phyloP scores from a whole-genome alignment of 2,113 vertebrate genomes.

The Synodontis membranacea region DNA sequence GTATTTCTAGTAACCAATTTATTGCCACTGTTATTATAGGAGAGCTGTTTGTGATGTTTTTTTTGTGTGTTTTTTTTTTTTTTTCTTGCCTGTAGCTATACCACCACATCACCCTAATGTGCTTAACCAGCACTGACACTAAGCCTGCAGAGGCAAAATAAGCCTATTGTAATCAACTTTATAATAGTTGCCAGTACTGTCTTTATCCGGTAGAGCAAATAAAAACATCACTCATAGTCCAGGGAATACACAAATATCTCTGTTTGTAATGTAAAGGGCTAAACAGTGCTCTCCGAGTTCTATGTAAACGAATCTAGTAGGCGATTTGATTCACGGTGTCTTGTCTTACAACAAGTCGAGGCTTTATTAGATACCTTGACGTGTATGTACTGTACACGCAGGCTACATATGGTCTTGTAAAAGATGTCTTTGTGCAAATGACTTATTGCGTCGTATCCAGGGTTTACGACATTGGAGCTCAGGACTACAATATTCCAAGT shows the following conservation, averaged over 20 bases:
- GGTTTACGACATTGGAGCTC: background rate
- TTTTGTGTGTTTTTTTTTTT: no score
- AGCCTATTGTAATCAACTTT: slow-evolving; percentile 32
- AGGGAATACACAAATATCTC: background rate
- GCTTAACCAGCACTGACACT: slow-evolving; percentile 14
- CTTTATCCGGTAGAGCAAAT: background rate
- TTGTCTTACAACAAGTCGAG: background rate
- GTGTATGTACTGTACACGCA: background rate
- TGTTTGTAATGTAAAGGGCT: background rate
- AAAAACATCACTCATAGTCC: slow-evolving; percentile 9
- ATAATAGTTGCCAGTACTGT: slow-evolving; percentile 22
- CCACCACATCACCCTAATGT: slow-evolving; percentile 3
- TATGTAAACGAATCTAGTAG: background rate
- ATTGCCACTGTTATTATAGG: background rate
- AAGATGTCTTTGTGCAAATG: slow-evolving; percentile 4
- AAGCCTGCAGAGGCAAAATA: slow-evolving; percentile 5
- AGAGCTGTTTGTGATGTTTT: background rate
- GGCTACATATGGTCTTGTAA: background rate
- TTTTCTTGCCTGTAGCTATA: background rate
- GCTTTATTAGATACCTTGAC: background rate
- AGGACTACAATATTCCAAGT: background rate
- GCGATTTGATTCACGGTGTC: background rate
- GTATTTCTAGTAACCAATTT: slow-evolving; percentile 13
- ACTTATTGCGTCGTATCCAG: slow-evolving; percentile 26
- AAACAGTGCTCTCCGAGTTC: background rate